Evolutionary conservation across 2,113 vertebrate genomes (phyloP).

Genomic region (Eira barbara): DNA sequence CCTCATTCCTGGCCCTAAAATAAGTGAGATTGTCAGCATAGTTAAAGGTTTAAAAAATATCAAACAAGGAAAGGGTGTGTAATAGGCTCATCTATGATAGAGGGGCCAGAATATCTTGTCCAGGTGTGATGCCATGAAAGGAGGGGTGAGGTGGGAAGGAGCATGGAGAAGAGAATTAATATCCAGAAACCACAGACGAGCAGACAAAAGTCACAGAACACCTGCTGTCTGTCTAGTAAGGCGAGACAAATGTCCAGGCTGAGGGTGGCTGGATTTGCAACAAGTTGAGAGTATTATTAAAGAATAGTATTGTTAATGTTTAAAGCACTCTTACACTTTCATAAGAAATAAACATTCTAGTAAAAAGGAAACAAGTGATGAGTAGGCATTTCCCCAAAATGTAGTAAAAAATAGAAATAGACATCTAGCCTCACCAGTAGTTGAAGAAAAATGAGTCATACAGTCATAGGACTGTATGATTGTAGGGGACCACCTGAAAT

Average conservation of each 20-base stretch:
- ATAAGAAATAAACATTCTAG: neutral
- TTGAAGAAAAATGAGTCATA: neutral
- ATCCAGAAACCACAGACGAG: neutral
- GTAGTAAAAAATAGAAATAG: neutral
- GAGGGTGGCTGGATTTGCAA: neutral
- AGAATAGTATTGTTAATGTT: neutral
- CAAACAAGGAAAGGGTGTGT: neutral
- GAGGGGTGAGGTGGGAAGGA: too few relatives aligned
- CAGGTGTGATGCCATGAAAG: fast-evolving
- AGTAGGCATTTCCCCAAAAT: neutral
- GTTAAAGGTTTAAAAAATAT: neutral
- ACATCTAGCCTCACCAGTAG: too few relatives aligned
- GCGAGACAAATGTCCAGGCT: neutral
- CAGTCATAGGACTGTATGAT: neutral
- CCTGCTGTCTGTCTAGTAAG: neutral
- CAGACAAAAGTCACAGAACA: neutral
- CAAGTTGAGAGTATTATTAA: neutral
- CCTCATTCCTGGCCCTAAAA: neutral
- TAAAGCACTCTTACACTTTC: neutral
- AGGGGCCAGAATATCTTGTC: neutral
- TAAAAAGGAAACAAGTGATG: neutral
- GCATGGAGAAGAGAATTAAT: neutral
- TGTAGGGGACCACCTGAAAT: neutral
- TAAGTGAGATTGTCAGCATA: neutral
- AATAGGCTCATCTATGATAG: neutral